Evolutionary conservation across 2,888 invertebrate genomes (phyloP), one percentile per base, ranked within the genome.

Genomic region (Meloe dianella): DNA sequence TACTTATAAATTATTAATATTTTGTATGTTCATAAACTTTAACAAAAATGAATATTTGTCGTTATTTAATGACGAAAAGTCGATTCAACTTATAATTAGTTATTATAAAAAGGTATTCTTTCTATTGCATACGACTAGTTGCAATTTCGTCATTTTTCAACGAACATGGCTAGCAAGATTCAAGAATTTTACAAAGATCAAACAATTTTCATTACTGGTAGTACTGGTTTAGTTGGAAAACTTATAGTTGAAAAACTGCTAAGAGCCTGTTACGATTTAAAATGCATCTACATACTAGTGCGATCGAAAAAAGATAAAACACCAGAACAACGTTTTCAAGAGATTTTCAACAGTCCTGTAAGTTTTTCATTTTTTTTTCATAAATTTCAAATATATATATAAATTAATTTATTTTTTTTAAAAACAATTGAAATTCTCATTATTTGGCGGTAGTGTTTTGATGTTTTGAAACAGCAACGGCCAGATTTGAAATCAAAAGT

Each of bases 141-240:
- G n/a, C n/a, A n/a, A n/a, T n/a, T n/a, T n/a, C n/a, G n/a, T n/a
- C n/a, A 47, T 41, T 41, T 41, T 22, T 10, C 22, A 22, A 12
- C 10, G 8, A 51, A 51, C 10, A 51, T 51, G 51, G 4, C 24
- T 12, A 51, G 22, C 14, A 12, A 51, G 24, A 51, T 51, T 6
- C 51, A 51, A 51, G 51, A 51, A 24, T 51, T 51, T 12, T 51
- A 51, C 12, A 51, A 51, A 51, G 12, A 51, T 51, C 51, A 51
- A 51, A 51, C 51, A 9, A 51, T 51, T 51, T 51, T 51, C 24
- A 51, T 51, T 22, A 51, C 51, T 24, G 51, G 51, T 12, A 24
- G 51, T 3, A 51, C 51, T 12, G 51, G 51, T 24, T 24, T 51
- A 51, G 4, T 51, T 51, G 51, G 51, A 10, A 51, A 51, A 51